Evolutionary conservation across 2,113 vertebrate species (phyloP).

Genomic region (Pseudorasbora parva): DNA sequence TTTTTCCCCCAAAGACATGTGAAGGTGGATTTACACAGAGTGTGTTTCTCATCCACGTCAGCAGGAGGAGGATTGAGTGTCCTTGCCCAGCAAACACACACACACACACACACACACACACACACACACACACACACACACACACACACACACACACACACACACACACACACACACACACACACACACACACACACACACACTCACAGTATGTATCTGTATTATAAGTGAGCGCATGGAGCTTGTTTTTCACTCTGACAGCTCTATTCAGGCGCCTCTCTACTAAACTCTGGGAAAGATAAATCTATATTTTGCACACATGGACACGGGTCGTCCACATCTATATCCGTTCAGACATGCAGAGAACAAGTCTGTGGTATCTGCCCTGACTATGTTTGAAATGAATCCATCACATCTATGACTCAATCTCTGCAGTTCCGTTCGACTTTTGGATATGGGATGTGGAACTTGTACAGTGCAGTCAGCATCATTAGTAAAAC

Average conservation of each 20-base stretch:
- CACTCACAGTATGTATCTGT: slow-evolving; percentile 36
- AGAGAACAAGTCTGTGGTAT: neutral
- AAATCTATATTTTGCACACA: slow-evolving; percentile 18
- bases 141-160: slow-evolving; percentile 34
- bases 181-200: neutral
- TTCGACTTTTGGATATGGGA: slow-evolving; percentile 45
- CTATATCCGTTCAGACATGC: slow-evolving; percentile 34
- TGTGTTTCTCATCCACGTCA: slow-evolving; percentile 20
- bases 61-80: slow-evolving; percentile 45
- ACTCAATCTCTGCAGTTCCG: slow-evolving; percentile 33
- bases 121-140: slow-evolving; percentile 35
- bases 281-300: slow-evolving; percentile 16
- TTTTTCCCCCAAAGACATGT: neutral
- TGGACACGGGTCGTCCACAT: slow-evolving; percentile 36
- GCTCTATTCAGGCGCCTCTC: slow-evolving; percentile 27
- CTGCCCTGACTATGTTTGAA: neutral
- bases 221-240: slow-evolving; percentile 39
- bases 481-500: slow-evolving; percentile 59
- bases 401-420: slow-evolving; percentile 16
- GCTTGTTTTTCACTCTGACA: slow-evolving; percentile 50
- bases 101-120: slow-evolving; percentile 21
- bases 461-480: slow-evolving; percentile 10
- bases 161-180: slow-evolving; percentile 20
- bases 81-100: slow-evolving; percentile 44
- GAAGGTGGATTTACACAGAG: slow-evolving; percentile 29